Conservation (phyloP, 2,797 vertebrate species). For the Champsocephalus esox region DNA sequence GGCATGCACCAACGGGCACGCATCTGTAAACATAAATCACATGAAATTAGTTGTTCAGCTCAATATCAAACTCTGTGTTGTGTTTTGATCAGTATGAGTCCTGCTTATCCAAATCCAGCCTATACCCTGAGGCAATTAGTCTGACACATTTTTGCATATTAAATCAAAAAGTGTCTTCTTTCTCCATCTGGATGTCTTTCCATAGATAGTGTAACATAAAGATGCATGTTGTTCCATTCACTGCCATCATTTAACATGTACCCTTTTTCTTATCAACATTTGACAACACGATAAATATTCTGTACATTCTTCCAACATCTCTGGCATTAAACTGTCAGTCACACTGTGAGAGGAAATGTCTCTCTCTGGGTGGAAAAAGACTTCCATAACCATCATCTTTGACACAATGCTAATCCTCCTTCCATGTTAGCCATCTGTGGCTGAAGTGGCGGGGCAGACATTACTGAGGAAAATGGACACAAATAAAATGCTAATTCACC, state of each 20-base stretch:
- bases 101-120: conserved; percentile 5
- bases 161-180: conserved; percentile 4
- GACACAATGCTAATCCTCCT: conserved; percentile 77
- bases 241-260: neutral
- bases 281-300: conserved; percentile 6
- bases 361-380: conserved; percentile 59
- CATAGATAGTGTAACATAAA: neutral
- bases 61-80: conserved; percentile 20
- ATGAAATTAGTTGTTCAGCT: conserved; percentile 36
- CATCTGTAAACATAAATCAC: conserved; percentile 54
- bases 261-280: neutral
- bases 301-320: conserved; percentile 4
- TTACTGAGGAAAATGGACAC: conserved; percentile 81
- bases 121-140: conserved; percentile 9
- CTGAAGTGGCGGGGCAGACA: conserved; percentile 77
- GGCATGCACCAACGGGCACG: conserved; percentile 31
- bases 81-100: conserved; percentile 15
- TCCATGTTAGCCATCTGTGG: conserved; percentile 82
- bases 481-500: conserved; percentile 84
- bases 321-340: conserved; percentile 36
- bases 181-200: conserved; percentile 1
- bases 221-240: neutral
- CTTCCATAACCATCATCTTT: conserved; percentile 74
- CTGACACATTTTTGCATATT: conserved; percentile 24
- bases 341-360: conserved; percentile 52